phyloP scores from a whole-genome alignment of 2,888 invertebrate genomes.

The Masnerella sp. region DNA sequence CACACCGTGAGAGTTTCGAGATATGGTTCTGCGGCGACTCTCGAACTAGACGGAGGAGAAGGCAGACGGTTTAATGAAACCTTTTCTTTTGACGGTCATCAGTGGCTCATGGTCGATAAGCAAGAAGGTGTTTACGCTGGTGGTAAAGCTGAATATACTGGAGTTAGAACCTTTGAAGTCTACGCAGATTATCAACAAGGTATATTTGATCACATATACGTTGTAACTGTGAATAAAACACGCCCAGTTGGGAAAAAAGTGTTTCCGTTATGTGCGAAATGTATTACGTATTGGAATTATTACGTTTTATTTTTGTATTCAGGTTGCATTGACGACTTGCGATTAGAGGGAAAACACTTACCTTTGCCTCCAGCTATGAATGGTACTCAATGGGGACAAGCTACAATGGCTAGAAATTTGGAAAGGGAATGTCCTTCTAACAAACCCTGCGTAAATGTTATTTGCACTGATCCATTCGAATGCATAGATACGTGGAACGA shows the following conservation, averaged over 20 bases:
- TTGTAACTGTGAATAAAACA: too few relatives aligned
- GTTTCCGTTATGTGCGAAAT: too few relatives aligned
- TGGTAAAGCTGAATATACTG: constrained; percentile 96
- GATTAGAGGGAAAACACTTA: constrained; percentile 95
- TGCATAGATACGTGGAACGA: constrained; percentile 99
- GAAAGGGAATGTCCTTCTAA: constrained; percentile 96
- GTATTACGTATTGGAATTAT: too few relatives aligned
- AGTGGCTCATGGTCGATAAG: constrained; percentile 94
- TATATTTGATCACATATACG: too few relatives aligned
- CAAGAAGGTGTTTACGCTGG: constrained; percentile 97
- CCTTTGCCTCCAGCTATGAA: constrained; percentile 97
- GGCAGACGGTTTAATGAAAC: constrained; percentile 95
- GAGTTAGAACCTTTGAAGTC: constrained; percentile 95
- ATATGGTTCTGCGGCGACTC: constrained; percentile 93
- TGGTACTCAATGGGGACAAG: constrained; percentile 97
- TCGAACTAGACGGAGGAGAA: constrained; percentile 96
- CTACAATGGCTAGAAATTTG: constrained; percentile 94
- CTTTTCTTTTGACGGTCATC: constrained; percentile 93
- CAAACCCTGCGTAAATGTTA: constrained; percentile 95
- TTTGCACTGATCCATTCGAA: constrained; percentile 95
- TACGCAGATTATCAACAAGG: constrained; percentile 97
- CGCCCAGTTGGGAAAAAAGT: too few relatives aligned
- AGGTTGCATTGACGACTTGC: constrained; percentile 90
- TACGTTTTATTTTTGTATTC: not conserved
- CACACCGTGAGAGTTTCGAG: constrained; percentile 95